Evolutionary conservation across 1,140 invertebrate genomes (phyloP), one percentile per base, ranked within the genome.

Genomic region (Drosophila simulans): DNA sequence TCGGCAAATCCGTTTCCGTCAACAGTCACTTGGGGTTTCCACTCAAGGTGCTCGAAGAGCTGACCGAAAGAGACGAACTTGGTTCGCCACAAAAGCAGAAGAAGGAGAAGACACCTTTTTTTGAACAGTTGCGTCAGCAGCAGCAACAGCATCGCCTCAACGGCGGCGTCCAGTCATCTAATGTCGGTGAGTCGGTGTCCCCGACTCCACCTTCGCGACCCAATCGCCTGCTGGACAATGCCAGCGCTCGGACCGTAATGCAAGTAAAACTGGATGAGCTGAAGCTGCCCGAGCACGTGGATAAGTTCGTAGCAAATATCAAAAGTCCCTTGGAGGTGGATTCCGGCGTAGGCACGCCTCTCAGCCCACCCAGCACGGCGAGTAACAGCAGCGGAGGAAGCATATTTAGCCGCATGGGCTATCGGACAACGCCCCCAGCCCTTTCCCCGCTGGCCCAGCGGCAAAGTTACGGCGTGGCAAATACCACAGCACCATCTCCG

Each of bases 31-130:
- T 92, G 85, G 92, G 93, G 31, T 93, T 93, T 76, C 93, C 93
- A 17, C 75, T 94, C 43, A 94, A 94, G 82, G 92, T 93, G 20
- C 83, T 94, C 70, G 94, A 94, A 73, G 93, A 94, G 57, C 93
- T 94, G 64, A 93, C 91, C 76, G 93, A 93, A 70, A 93, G 85
- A 77, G 93, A 93, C 65, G 93, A 93, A 63, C 92, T 70, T 88
- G 88, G 84, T 79, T 91, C 90, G 83, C 93, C 77, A 93, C 85
- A 91, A 90, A 92, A 92, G 72, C 83, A 83, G 79, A 91, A 78
- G 79, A 91, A 90, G 81, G 91, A 92, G 88, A 92, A 92, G 91
- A 90, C 85, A 84, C 85, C 91, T 82, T 92, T 92, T 91, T 92
- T 92, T 91, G 91, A 92, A 48, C 91, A 92, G 22, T 55, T 92